These are phyloP conservation scores for Meganola albula DNA, from an alignment of 2,888 invertebrate species.

Conservation along the genomic window DNA sequence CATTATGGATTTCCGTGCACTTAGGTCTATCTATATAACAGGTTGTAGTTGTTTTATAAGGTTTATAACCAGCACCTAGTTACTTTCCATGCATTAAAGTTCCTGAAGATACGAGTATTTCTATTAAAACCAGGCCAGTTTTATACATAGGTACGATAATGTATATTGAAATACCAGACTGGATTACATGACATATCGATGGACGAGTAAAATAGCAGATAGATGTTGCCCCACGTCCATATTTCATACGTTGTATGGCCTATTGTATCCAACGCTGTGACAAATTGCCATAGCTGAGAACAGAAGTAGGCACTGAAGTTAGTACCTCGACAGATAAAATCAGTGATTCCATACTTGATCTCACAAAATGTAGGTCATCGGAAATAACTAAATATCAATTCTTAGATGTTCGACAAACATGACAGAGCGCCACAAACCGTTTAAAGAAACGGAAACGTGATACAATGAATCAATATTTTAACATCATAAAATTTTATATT, in stretches of 20 bases:
- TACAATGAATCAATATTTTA: too few relatives aligned
- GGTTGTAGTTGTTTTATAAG: too few relatives aligned
- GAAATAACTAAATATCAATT: conserved; percentile 17
- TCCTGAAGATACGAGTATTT: too few relatives aligned
- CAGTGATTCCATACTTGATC: conserved; percentile 29
- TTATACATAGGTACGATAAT: too few relatives aligned
- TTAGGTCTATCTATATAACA: too few relatives aligned
- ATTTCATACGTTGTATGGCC: conserved; percentile 50
- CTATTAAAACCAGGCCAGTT: too few relatives aligned
- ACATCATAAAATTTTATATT: conserved; percentile 18
- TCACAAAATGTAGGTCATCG: conserved; percentile 21
- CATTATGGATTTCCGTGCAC: too few relatives aligned
- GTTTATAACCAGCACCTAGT: too few relatives aligned
- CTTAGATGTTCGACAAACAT: conserved; percentile 10
- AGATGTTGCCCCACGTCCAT: conserved; percentile 41
- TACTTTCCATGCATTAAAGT: too few relatives aligned
- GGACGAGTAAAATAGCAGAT: conserved; percentile 25
- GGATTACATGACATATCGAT: conserved; percentile 26
- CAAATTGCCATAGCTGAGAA: conserved; percentile 44
- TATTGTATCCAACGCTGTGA: conserved; percentile 53
- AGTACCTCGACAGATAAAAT: conserved; percentile 35
- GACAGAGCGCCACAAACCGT: conserved; percentile 3
- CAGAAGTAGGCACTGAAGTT: too few relatives aligned
- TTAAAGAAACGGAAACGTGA: too few relatives aligned
- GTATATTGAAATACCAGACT: conserved; percentile 23